These are phyloP conservation scores for Leuciscus idus DNA, from an alignment of 2,113 vertebrate species.

Conservation along the genomic window DNA sequence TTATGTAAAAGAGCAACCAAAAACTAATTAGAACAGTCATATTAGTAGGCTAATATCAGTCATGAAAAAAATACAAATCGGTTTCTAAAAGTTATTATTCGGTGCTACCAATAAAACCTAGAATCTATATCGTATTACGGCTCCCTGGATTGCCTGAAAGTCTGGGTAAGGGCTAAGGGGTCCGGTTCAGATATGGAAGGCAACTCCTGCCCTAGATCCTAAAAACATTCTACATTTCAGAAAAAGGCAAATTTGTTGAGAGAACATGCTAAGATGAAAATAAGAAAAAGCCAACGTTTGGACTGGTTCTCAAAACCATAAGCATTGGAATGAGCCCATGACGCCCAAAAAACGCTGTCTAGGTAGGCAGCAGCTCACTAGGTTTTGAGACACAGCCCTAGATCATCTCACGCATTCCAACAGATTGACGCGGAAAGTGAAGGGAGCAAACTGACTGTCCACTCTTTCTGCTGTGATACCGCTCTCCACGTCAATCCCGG, in stretches of 20 bases:
- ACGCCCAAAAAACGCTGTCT: slow-evolving; percentile 2
- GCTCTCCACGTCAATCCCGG: slow-evolving; percentile 57
- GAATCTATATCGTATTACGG: not conserved
- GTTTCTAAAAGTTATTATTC: not conserved
- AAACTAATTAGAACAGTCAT: not conserved
- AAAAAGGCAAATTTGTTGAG: too few species aligned
- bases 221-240: not conserved
- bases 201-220: not conserved
- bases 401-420: slow-evolving; percentile 69
- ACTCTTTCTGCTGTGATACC: slow-evolving; percentile 51
- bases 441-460: slow-evolving; percentile 26
- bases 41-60: not conserved
- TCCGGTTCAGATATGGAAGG: not conserved
- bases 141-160: not conserved
- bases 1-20: not conserved
- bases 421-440: slow-evolving; percentile 59
- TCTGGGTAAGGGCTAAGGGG: not conserved
- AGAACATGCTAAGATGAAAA: not conserved
- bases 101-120: not conserved
- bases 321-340: slow-evolving; percentile 2
- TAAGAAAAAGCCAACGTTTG: not conserved
- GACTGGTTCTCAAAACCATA: not conserved
- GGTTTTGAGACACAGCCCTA: not conserved
- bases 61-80: not conserved
- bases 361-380: slow-evolving; percentile 18